Evolutionary conservation across 2,888 invertebrate species (phyloP), one percentile per base, ranked within the genome.

Genomic region (Ariolimax columbianus): DNA sequence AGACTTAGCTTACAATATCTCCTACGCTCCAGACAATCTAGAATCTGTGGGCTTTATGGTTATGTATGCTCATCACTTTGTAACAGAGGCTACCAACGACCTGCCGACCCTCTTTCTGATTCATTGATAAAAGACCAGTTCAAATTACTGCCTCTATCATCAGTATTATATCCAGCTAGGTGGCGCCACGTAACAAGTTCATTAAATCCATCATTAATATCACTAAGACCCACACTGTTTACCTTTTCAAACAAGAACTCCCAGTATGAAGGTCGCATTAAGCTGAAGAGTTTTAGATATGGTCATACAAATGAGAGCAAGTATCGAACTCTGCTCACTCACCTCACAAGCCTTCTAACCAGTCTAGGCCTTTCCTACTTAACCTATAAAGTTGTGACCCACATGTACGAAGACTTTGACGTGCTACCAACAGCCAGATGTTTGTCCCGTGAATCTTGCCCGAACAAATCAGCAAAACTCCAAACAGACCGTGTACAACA

Each of bases 391-490:
- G 11, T 47, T 43, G 11, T 47, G 0, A n/a, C 9, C n/a, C 17
- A 51, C 30, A 36, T 3, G 17, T 33, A 17, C 3, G 23, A 33
- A 19, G 33, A 33, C 51, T 7, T 1, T 2, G 14, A 33, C 19
- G 4, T 79, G 19, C 33, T 79, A 11, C 66, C 79, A 40, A 26
- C 30, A 68, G 79, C 79, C 17, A 30, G 23, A 1, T 79, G 79
- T 43, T 68, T 33, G 7, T 79, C 79, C 7, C 23, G 47, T 0
- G 79, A 79, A 17, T 30, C 40, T 23, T 6, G 19, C 33, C 19
- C 36, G 33, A 23, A 51, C 51, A 14, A 51, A 9, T 19, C 33
- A 33, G 75, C 6, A 33, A 30, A 63, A 6, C 40, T 11, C 11
- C 26, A 55, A 26, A 11, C 38, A 59, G 51, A 51, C 33, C 38